Evolutionary conservation across 2,113 vertebrate species (phyloP).

Genomic region (Ornithorhynchus anatinus): DNA sequence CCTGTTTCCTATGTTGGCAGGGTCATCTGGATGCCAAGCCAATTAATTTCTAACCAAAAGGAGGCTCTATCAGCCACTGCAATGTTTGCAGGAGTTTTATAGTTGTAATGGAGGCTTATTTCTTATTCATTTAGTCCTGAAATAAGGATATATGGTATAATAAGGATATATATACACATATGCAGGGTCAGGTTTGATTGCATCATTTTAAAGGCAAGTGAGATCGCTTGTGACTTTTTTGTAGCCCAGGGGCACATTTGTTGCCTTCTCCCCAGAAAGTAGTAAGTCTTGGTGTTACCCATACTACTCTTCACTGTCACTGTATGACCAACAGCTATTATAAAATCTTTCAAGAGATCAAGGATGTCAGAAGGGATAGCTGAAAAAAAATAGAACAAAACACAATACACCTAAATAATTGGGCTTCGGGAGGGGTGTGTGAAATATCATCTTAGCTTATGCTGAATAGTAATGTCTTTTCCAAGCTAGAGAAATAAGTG

Average conservation of each 20-base stretch:
- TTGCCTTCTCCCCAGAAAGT: constrained; percentile 52
- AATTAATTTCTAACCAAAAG: too few relatives aligned
- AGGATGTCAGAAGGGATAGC: neutral
- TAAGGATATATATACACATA: too few relatives aligned
- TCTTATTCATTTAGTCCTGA: too few relatives aligned
- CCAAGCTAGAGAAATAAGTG: neutral
- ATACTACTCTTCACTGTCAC: constrained; percentile 44
- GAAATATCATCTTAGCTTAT: neutral
- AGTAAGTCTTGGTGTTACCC: constrained; percentile 58
- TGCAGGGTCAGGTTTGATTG: too few relatives aligned
- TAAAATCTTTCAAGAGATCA: neutral
- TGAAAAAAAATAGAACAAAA: neutral
- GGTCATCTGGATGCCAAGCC: too few relatives aligned
- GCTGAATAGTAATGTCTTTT: neutral
- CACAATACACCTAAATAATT: neutral
- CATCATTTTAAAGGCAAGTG: too few relatives aligned
- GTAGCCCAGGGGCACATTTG: constrained; percentile 41
- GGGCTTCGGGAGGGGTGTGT: neutral
- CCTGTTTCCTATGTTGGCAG: too few relatives aligned
- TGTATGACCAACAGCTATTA: constrained; percentile 65
- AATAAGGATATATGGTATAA: too few relatives aligned
- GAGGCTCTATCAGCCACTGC: too few relatives aligned
- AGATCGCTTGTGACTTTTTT: constrained; percentile 1
- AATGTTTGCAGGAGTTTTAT: too few relatives aligned
- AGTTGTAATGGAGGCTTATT: too few relatives aligned